Evolutionary conservation across 2,113 vertebrate species (phyloP).

Genomic region (Semnornis frantzii): DNA sequence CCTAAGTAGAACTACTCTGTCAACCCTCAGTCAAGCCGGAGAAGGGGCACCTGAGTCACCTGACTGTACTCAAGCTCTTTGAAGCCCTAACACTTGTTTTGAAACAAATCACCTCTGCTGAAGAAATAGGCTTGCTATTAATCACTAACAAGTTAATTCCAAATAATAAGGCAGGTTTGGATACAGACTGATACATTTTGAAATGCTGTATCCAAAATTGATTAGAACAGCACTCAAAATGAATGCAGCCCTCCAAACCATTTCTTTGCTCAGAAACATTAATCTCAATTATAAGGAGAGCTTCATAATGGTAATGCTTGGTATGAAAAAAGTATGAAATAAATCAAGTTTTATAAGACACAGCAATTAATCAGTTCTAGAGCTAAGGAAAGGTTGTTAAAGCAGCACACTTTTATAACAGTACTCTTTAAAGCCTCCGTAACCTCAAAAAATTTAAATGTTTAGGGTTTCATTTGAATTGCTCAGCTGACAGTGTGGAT

Average conservation of each 20-base stretch:
- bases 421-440: conserved; percentile 7
- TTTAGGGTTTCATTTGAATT: neutral
- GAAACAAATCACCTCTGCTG: conserved; percentile 82
- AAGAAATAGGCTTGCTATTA: conserved; percentile 77
- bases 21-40: conserved; percentile 25
- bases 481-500: neutral
- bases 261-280: conserved; percentile 81
- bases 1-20: neutral
- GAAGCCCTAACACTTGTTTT: conserved; percentile 73
- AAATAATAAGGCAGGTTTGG: conserved; percentile 82
- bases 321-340: conserved; percentile 82
- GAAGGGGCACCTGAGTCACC: conserved; percentile 28
- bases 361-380: conserved; percentile 79
- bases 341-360: conserved; percentile 84
- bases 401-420: neutral
- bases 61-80: conserved; percentile 55
- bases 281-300: conserved; percentile 83
- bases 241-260: conserved; percentile 81
- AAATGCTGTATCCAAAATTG: conserved; percentile 81
- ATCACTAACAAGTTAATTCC: conserved; percentile 85
- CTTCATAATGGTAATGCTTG: conserved; percentile 81
- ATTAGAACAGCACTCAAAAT: conserved; percentile 84
- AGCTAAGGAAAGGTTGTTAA: conserved; percentile 50
- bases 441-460: neutral
- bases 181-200: conserved; percentile 79